Evolutionary conservation across 1,140 invertebrate genomes (phyloP).

Genomic region (Potamilus streckersoni): DNA sequence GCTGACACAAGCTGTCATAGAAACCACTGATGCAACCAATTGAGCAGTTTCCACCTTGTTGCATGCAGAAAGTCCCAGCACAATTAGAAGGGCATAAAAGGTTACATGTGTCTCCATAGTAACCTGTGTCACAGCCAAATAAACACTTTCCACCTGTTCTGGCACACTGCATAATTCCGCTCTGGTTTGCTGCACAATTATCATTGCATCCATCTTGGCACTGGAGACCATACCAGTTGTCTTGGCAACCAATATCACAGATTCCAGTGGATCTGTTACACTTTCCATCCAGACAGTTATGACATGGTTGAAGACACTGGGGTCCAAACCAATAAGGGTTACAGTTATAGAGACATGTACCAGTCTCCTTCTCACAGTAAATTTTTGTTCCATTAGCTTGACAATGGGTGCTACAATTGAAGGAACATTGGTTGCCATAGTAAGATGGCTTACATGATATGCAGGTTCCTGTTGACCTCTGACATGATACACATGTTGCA

Average conservation of each 20-base stretch:
- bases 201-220: constrained; percentile 18
- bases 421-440: no score
- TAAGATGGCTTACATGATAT: constrained; percentile 9
- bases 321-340: constrained; percentile 18
- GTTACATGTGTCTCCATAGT: constrained; percentile 17
- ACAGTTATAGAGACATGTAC: constrained; percentile 15
- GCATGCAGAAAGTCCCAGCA: no score
- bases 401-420: no score
- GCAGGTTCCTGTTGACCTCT: constrained; percentile 9
- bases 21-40: no score
- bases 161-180: neutral
- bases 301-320: constrained; percentile 9
- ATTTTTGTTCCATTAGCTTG: no score
- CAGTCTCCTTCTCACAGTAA: constrained; percentile 9
- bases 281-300: constrained; percentile 19
- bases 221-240: constrained; percentile 14
- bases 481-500: constrained; percentile 21
- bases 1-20: no score
- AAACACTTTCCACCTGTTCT: constrained; percentile 11
- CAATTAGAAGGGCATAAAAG: no score
- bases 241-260: constrained; percentile 13
- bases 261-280: constrained; percentile 3
- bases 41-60: no score
- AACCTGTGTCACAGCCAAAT: constrained; percentile 11
- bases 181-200: constrained; percentile 6